phyloP scores from a whole-genome alignment of 2,113 vertebrate species.

The Saimiri boliviensis region DNA sequence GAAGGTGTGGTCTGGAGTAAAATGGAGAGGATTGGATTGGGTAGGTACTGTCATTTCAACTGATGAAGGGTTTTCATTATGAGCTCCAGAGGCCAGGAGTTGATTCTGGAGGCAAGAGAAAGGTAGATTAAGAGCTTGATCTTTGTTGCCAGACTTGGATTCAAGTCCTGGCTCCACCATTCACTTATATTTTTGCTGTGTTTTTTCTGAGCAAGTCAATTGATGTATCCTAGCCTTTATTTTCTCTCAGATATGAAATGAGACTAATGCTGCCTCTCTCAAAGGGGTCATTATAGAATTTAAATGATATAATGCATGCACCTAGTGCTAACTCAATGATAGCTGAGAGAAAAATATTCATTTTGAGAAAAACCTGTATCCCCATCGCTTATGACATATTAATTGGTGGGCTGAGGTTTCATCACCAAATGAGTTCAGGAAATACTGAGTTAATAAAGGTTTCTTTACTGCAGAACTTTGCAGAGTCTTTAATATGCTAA shows the following conservation, averaged over 20 bases:
- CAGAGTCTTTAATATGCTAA: neutral
- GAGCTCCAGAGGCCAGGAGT: neutral
- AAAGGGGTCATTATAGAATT: neutral
- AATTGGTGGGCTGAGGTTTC: neutral
- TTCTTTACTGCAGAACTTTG: neutral
- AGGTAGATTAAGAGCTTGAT: neutral
- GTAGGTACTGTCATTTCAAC: neutral
- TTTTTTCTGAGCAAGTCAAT: neutral
- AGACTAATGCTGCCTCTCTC: neutral
- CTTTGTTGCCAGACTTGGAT: neutral
- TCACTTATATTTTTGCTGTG: neutral
- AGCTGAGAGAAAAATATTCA: neutral
- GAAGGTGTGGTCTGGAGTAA: neutral
- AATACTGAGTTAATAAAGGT: neutral
- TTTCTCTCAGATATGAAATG: neutral
- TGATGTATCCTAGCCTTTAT: neutral
- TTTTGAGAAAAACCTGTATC: constrained; percentile 34
- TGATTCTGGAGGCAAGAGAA: neutral
- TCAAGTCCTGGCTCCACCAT: neutral
- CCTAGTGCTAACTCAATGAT: neutral
- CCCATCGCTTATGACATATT: neutral
- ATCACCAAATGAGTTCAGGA: neutral
- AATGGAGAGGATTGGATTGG: neutral
- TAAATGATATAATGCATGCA: neutral
- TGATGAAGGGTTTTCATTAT: neutral